Evolutionary conservation across 2,888 invertebrate genomes (phyloP), one percentile per base, ranked within the genome.

Genomic region (Yponomeuta malinellus): DNA sequence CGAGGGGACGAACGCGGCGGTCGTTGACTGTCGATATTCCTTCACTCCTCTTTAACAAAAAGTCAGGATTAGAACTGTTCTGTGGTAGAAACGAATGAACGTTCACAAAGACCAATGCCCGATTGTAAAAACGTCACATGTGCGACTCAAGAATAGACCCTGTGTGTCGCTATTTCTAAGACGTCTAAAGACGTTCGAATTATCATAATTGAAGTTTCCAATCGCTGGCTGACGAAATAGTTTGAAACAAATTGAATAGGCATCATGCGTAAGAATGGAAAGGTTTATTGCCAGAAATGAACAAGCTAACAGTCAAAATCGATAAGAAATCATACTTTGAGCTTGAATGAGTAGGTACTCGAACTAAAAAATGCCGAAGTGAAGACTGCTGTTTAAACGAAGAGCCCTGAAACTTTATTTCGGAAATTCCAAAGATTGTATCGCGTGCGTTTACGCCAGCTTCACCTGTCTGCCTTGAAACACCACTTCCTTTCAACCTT

Each of bases 401-500:
- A 59, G 52, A 59, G 52, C 15, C 15, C 12, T 59, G 15, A 15
- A 59, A 15, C 52, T 59, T 59, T 15, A 59, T 59, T 59, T 59
- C 15, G 52, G 52, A 59, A 59, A 15, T 15, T 9, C 15, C 15
- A 15, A 1, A 15, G 15, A 43, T 59, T 59, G 52, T 59, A 59
- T 59, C 52, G 52, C 52, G 15, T 15, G 43, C 43, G 43, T 43
- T 43, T 43, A 43, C 43, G 43, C 43, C 43, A 43, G 9, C 43
- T 43, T 43, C 6, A 6, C 43, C 6, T 59, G 52, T 31, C 33
- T 31, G 12, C 65, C 65, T 65, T 65, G 29, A 65, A 31, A 65
- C 10, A 23, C 31, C 0, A 65, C 65, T 65, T 65, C 65, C 65
- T 65, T 65, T 65, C 65, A 65, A 65, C 65, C 65, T 65, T 65